Evolutionary conservation across 1,140 invertebrate genomes (phyloP).

Genomic region (Ericerus pela): DNA sequence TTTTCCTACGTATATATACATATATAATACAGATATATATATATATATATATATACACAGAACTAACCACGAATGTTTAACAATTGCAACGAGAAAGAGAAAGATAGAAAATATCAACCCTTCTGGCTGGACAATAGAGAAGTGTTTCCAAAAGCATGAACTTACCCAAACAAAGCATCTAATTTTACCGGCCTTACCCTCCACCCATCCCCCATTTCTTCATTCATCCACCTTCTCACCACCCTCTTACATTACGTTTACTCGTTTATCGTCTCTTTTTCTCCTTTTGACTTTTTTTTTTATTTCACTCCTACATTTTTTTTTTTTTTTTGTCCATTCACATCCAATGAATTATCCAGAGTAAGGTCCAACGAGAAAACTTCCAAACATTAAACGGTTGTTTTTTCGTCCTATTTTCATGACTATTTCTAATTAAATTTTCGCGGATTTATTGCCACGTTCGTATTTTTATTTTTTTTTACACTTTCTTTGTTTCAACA

Average conservation of each 20-base stretch:
- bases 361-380: background rate
- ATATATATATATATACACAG: too few species aligned
- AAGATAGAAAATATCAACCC: background rate
- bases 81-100: constrained; percentile 9
- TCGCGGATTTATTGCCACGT: background rate
- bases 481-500: background rate
- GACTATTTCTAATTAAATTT: constrained; percentile 4
- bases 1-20: too few species aligned
- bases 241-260: too few species aligned
- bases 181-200: constrained; percentile 9
- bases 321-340: background rate
- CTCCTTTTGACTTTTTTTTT: too few species aligned
- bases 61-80: constrained; percentile 4
- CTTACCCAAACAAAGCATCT: constrained; percentile 8
- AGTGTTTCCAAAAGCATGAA: constrained; percentile 10
- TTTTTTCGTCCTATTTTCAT: constrained; percentile 6
- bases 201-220: too few species aligned
- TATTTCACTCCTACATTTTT: too few species aligned
- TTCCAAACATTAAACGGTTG: background rate
- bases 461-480: background rate
- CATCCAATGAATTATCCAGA: background rate
- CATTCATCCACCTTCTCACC: too few species aligned
- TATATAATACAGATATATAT: too few species aligned
- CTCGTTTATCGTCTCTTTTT: too few species aligned
- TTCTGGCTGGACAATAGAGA: background rate